Evolutionary conservation across 2,888 invertebrate genomes (phyloP).

Genomic region (Oligia strigilis): DNA sequence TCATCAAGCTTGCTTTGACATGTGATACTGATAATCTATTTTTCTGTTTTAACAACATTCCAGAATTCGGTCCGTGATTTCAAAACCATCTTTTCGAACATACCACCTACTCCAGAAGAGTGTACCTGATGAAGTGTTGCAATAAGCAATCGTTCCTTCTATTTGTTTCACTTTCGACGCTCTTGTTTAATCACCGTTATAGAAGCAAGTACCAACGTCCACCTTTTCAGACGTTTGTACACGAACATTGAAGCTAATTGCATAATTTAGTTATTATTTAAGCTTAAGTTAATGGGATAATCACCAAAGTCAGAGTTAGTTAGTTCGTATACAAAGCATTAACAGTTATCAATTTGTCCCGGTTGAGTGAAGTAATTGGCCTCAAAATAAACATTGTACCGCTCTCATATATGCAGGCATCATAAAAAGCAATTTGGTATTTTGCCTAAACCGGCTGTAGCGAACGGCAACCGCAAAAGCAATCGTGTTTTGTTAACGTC

Average conservation of each 20-base stretch:
- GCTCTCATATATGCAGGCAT: slow-evolving; percentile 48
- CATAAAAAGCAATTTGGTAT: slow-evolving; percentile 75
- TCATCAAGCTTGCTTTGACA: background rate
- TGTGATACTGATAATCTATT: background rate
- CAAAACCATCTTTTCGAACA: background rate
- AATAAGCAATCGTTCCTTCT: background rate
- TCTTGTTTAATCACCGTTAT: background rate
- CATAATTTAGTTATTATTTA: slow-evolving; percentile 29
- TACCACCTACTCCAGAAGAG: background rate
- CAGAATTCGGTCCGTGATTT: background rate
- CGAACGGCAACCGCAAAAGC: slow-evolving; percentile 82
- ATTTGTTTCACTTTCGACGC: slow-evolving; percentile 26
- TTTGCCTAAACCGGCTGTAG: slow-evolving; percentile 75
- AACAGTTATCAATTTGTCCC: slow-evolving; percentile 57
- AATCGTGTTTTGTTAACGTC: slow-evolving; percentile 86
- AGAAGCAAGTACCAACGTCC: slow-evolving; percentile 13
- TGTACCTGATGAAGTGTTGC: background rate
- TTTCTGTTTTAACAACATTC: background rate
- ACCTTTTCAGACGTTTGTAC: slow-evolving; percentile 8
- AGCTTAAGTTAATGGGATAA: slow-evolving; percentile 36
- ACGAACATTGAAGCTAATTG: slow-evolving; percentile 10
- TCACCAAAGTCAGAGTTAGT: slow-evolving; percentile 44
- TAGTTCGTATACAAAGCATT: slow-evolving; percentile 35
- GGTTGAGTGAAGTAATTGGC: slow-evolving; percentile 55
- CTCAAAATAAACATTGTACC: slow-evolving; percentile 58